These are phyloP conservation scores for Xestia sexstrigata DNA, from an alignment of 2,888 invertebrate species.

Conservation along the genomic window DNA sequence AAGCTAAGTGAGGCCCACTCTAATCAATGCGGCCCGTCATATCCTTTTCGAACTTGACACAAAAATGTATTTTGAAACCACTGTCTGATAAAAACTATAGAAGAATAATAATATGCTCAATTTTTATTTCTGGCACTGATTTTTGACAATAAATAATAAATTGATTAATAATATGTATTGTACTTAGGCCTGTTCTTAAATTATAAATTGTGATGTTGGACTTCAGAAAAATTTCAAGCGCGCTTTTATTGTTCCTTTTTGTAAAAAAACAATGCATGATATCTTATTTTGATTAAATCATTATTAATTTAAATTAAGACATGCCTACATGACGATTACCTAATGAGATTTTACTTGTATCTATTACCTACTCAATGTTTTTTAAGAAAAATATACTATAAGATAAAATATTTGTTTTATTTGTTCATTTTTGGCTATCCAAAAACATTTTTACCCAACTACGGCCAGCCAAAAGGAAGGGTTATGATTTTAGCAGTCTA, in stretches of 20 bases:
- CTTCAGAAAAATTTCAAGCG: not conserved
- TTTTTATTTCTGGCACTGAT: slow-evolving; percentile 21
- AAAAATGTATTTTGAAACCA: slow-evolving; percentile 24
- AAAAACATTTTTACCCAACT: too few species aligned
- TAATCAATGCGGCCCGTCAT: not conserved
- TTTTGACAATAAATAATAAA: slow-evolving; percentile 16
- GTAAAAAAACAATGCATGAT: slow-evolving; percentile 5
- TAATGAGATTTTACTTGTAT: slow-evolving; percentile 47
- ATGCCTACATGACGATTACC: slow-evolving; percentile 32
- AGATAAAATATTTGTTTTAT: slow-evolving; percentile 22
- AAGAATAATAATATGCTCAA: slow-evolving; percentile 34
- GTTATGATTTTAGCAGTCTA: too few species aligned
- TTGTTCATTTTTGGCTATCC: not conserved
- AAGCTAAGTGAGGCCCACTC: slow-evolving; percentile 5
- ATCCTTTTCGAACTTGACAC: not conserved
- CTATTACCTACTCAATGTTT: slow-evolving; percentile 46
- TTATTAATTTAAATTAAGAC: not conserved
- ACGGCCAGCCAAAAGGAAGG: too few species aligned
- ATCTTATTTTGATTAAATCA: slow-evolving; percentile 16
- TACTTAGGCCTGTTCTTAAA: not conserved
- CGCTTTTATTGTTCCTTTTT: not conserved
- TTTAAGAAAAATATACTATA: slow-evolving; percentile 42
- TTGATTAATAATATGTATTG: not conserved
- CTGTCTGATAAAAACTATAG: slow-evolving; percentile 3
- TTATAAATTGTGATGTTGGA: slow-evolving; percentile 26